These are phyloP conservation scores for Anabas testudineus DNA, from an alignment of 2,797 vertebrate species.

Conservation along the genomic window DNA sequence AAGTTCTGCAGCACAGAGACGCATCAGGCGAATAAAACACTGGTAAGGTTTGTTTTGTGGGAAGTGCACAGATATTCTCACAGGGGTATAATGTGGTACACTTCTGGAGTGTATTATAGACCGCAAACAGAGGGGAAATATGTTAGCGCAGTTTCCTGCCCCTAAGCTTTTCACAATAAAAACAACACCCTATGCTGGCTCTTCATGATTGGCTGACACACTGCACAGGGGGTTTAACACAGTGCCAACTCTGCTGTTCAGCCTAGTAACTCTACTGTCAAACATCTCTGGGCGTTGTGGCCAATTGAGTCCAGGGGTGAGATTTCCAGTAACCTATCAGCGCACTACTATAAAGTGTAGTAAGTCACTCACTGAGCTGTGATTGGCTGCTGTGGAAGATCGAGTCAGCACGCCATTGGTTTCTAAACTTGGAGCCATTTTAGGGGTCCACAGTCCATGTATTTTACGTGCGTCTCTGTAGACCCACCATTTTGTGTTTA, in stretches of 20 bases:
- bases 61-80: conserved; percentile 13
- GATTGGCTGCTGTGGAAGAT: conserved; percentile 61
- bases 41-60: conserved; percentile 15
- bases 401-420: conserved; percentile 49
- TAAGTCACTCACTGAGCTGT: conserved; percentile 12
- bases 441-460: conserved; percentile 42
- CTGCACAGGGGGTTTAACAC: conserved; percentile 29
- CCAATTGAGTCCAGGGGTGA: conserved; percentile 61
- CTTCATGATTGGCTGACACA: conserved; percentile 53
- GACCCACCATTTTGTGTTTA: conserved; percentile 74
- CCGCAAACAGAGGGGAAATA: conserved; percentile 27
- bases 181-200: conserved; percentile 19
- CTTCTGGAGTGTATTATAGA: conserved; percentile 1
- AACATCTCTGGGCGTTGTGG: conserved; percentile 29
- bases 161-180: conserved; percentile 17
- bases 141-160: conserved; percentile 24
- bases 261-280: conserved; percentile 73
- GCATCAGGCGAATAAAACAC: conserved; percentile 17
- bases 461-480: conserved; percentile 11
- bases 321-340: conserved; percentile 68
- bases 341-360: not conserved
- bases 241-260: conserved; percentile 60
- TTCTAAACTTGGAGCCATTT: conserved; percentile 74
- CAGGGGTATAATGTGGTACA: not conserved
- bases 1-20: conserved; percentile 13